Base-by-base conservation (phyloP, 2,113 vertebrate genomes). In the Rhabdornis inornatus region DNA sequence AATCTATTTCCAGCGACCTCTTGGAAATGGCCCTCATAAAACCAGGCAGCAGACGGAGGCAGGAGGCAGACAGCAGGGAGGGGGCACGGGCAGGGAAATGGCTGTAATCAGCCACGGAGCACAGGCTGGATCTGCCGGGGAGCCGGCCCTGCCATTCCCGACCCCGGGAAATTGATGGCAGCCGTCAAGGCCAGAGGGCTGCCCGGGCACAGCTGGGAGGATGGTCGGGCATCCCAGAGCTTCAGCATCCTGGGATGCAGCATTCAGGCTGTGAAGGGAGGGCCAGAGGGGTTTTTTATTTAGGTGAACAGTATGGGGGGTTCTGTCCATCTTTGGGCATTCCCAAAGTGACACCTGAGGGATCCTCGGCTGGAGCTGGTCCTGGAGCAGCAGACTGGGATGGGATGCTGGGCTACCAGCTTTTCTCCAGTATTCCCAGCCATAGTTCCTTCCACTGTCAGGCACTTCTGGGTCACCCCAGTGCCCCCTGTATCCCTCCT, bases 1-100 rank as follows among this genome's bases (percentile, higher is more conserved):
- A 97, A 95, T 95, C 94, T 97, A 93, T 97, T 97, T 96, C 95
- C 96, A 96, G 94, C 91, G 92, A 95, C 96, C 96, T 96, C 94
- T 95, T 96, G 94, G 92, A 96, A 97, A 97, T 95, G 95, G 94
- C 93, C 91, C 95, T 96, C 91, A 28, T 96, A 95, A 97, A 96
- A 96, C 60, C 93, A 89, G 91, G 96, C 94, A 96, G 95, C 95
- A 97, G 95, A 87, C 94, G 44, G 91, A 95, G 95, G 95, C 94
- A 83, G 94, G 91, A 96, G 96, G 95, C 89, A 94, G 94, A 87
- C 92, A 65, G 86, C 18, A 6, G 85, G 91, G 95, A 85, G 89
- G 92, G 94, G 93, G 93, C 60, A 52, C 2, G 10, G 96, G 95
- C 87, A 82, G 84, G 90, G 95, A 87, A 87, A 93, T 85, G 94